Evolutionary conservation across 2,797 vertebrate species (phyloP), one percentile per base, ranked within the genome.

Genomic region (Limosa lapponica): DNA sequence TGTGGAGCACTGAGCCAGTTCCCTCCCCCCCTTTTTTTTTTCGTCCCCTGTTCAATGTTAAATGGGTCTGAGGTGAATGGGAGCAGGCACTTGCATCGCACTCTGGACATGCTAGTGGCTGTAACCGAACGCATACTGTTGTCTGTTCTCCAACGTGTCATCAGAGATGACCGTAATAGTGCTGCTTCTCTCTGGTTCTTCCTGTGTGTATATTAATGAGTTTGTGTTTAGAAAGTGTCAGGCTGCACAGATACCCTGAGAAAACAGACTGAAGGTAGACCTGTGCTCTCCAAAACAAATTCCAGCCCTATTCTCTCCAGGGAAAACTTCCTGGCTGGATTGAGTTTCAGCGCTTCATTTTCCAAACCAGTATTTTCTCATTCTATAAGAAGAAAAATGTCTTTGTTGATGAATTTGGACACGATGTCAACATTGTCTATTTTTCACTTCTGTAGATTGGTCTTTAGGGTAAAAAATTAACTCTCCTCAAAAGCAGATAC

Each of bases 391-490:
- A 55, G 5, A 44, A 39, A 58, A 59, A 11, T 8, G 3, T 48
- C 5, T 78, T 64, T 55, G 37, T 67, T 70, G 13, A 19, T 62
- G 10, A 19, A 0, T 77, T 71, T 52, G 32, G 18, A 24, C 10
- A 12, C 2, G n/a, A 8, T 0, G 0, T 32, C 39, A 48, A 32
- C 0, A 0, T 7, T 71, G 28, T 44, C 23, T 41, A 0, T 20
- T 55, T 71, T 39, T 61, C 27, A 8, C 23, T 13, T 65, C 27
- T 66, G 19, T 57, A 44, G 43, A 11, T 62, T 28, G 11, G 24
- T 49, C 36, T 59, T 44, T 2, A 41, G 51, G 22, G 19, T 54
- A 23, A 82, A 72, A 49, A 19, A 25, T n/a, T 4, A 51, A 17
- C 8, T 18, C 16, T 57, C 15, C 28, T 49, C 32, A 34, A 49